phyloP scores from a whole-genome alignment of 2,888 invertebrate species.

The Eledona agricola region DNA sequence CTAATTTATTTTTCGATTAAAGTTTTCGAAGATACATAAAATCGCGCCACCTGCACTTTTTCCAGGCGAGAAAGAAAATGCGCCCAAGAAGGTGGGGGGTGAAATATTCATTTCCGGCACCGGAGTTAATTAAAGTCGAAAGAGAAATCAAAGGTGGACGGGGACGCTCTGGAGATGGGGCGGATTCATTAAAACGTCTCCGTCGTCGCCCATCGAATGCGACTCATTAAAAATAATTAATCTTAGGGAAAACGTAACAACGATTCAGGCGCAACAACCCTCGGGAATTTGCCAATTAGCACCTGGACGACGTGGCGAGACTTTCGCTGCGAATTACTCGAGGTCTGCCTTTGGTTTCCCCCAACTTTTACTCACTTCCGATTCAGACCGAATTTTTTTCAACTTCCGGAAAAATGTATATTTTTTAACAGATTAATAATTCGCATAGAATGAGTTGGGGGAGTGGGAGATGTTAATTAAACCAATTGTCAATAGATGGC shows the following conservation, averaged over 20 bases:
- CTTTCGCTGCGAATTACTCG: no score
- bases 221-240: slow-evolving; percentile 35
- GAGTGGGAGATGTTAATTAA: no score
- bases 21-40: background rate
- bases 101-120: slow-evolving; percentile 25
- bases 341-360: no score
- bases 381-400: no score
- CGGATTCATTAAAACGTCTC: slow-evolving; percentile 29
- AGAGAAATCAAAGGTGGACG: slow-evolving; percentile 24
- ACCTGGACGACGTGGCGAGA: no score
- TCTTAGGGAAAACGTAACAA: slow-evolving; percentile 18
- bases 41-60: slow-evolving; percentile 7
- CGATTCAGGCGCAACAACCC: slow-evolving; percentile 10
- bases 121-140: slow-evolving; percentile 28
- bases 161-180: slow-evolving; percentile 12
- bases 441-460: no score
- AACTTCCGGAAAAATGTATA: no score
- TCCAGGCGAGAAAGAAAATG: background rate
- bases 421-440: no score
- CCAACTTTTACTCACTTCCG: no score
- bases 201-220: slow-evolving; percentile 24
- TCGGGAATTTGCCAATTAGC: slow-evolving; percentile 15
- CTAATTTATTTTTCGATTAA: slow-evolving; percentile 24
- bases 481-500: no score
- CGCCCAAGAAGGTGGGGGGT: background rate